Evolutionary conservation across 2,888 invertebrate species (phyloP).

Genomic region (Galeruca laticollis): DNA sequence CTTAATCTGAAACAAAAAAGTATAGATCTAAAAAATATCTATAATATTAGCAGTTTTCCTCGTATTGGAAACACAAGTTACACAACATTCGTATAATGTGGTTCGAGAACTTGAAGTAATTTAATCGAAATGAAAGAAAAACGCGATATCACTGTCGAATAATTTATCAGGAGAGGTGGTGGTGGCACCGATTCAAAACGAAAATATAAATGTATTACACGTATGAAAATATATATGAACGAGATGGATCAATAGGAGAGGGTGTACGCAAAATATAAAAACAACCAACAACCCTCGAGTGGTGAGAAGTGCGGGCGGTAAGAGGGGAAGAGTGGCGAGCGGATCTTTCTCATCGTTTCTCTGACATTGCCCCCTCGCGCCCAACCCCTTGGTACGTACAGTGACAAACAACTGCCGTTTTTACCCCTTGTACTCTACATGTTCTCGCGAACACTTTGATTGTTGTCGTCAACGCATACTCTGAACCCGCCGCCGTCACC

Average conservation of each 20-base stretch:
- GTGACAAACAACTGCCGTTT: slow-evolving; percentile 64
- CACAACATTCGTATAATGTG: not conserved
- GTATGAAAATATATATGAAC: slow-evolving; percentile 60
- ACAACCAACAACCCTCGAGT: slow-evolving; percentile 61
- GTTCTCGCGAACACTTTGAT: slow-evolving; percentile 59
- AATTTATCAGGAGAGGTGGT: slow-evolving; percentile 55
- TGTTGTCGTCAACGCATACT: slow-evolving; percentile 50
- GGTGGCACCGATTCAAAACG: slow-evolving; percentile 53
- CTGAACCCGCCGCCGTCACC: slow-evolving; percentile 33
- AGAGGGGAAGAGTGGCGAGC: slow-evolving; percentile 30
- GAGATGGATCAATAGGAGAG: slow-evolving; percentile 62
- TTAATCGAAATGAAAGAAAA: not conserved
- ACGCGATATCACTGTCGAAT: slow-evolving; percentile 13
- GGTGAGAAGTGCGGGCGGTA: slow-evolving; percentile 42
- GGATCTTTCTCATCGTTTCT: slow-evolving; percentile 44
- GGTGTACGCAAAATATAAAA: slow-evolving; percentile 62
- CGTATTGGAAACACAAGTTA: not conserved
- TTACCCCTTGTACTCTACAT: slow-evolving; percentile 54
- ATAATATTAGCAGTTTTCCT: too few relatives aligned
- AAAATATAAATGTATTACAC: slow-evolving; percentile 60
- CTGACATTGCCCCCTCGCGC: slow-evolving; percentile 47
- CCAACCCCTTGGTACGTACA: slow-evolving; percentile 46
- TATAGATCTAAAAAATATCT: too few relatives aligned
- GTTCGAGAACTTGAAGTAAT: not conserved
- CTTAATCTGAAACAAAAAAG: too few relatives aligned